Evolutionary conservation across 2,888 invertebrate genomes (phyloP), one percentile per base, ranked within the genome.

Genomic region (Limnephilus marmoratus): DNA sequence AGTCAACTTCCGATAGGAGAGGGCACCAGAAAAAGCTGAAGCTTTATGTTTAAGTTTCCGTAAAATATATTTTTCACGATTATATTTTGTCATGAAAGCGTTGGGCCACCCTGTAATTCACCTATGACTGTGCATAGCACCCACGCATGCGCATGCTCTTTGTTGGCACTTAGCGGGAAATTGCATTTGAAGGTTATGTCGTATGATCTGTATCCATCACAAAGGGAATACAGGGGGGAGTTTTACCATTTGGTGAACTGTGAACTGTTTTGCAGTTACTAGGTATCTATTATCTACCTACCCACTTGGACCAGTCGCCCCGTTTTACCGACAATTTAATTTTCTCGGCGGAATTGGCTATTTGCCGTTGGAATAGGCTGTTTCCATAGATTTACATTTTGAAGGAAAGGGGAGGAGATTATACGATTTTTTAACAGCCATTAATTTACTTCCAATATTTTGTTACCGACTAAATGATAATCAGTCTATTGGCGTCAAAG

Each of bases 241-340:
- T n/a, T 83, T 24, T 83, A 37, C 37, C 83, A 34, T 34, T 83
- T 83, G 83, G 24, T 34, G 83, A 83, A 37, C 34, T 15, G 37
- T 83, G 41, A 24, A 24, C 34, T 68, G 53, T 53, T 53, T 53
- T 53, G 2, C 53, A 53, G 82, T 18, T 82, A 29, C 31, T 11
- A 13, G 82, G 45, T 45, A 45, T 45, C 45, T 49, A 3, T 12
- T 15, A 49, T 15, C 49, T 37, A 83, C 34, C 5, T 5, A 83
- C 83, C 83, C 83, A 68, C 68, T n/a, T 7, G 24, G 37, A 24
- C 15, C 37, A 24, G 34, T 85, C 86, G 49, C 29, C 86, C 18
- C 45, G 86, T 86, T 86, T 86, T 86, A 49, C 45, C 37, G 86
- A n/a, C 86, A 86, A 86, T 86, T 86, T 86, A 86, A 86, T 86